Percentiles rank a stretch among this genome's conserved stretches.
Evolutionary conservation across 2,797 vertebrate species (phyloP).

Genomic region (Menidia menidia): DNA sequence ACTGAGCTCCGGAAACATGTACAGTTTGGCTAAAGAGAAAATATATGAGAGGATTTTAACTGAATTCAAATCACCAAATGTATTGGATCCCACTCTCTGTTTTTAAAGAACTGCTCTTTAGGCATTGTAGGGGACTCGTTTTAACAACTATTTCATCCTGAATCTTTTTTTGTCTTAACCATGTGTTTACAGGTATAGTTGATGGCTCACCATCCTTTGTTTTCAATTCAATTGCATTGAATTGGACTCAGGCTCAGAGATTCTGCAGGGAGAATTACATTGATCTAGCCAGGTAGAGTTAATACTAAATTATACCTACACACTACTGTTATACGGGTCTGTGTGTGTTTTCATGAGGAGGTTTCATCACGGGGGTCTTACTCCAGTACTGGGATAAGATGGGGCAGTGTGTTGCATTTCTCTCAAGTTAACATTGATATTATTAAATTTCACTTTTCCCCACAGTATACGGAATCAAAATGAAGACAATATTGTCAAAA

Average conservation of each 20-base stretch:
- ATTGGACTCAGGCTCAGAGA: neutral
- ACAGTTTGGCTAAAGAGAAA: neutral
- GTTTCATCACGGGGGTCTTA: no score
- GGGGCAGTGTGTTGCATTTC: no score
- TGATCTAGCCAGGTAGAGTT: constrained; percentile 5
- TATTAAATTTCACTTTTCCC: neutral
- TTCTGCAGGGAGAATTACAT: constrained; percentile 11
- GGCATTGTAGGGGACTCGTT: neutral
- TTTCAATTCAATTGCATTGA: neutral
- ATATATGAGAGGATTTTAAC: neutral
- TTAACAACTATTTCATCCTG: no score
- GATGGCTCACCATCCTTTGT: neutral
- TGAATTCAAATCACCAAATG: neutral
- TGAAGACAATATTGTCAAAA: neutral
- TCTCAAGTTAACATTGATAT: no score
- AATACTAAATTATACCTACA: no score
- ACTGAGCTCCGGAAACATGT: neutral
- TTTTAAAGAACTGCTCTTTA: no score
- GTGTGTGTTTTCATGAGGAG: no score
- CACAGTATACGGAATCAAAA: neutral
- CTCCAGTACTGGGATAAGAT: no score
- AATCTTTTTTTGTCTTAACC: neutral
- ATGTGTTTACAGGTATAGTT: neutral
- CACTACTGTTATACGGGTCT: no score
- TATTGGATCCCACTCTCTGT: no score